phyloP scores from a whole-genome alignment of 2,888 invertebrate species.

The Lithosia quadra region DNA sequence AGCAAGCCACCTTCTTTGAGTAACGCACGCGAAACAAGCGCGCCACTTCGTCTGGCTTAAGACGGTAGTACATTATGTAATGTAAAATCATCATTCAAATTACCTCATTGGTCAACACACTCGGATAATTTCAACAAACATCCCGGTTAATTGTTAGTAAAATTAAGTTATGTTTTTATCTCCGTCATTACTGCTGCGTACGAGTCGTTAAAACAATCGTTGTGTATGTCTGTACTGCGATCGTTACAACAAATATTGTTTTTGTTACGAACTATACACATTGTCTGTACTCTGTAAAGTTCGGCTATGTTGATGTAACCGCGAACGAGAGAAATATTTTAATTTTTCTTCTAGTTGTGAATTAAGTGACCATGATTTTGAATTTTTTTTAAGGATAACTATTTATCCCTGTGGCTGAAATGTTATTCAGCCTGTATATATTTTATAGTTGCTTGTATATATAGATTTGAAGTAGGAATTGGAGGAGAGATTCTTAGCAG shows the following conservation, averaged over 20 bases:
- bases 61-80: background rate
- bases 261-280: conserved; percentile 1
- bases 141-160: conserved; percentile 39
- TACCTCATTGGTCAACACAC: conserved; percentile 24
- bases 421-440: background rate
- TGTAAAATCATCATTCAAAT: background rate
- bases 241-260: conserved; percentile 4
- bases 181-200: background rate
- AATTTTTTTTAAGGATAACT: background rate
- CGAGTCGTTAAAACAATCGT: conserved; percentile 10
- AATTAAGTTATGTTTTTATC: conserved; percentile 50
- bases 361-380: background rate
- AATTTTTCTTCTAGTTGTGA: background rate
- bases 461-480: no score
- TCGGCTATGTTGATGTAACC: background rate
- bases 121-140: conserved; percentile 35
- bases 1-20: background rate
- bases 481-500: no score
- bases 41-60: background rate
- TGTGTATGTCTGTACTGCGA: background rate
- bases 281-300: background rate
- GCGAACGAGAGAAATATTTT: background rate
- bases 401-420: background rate
- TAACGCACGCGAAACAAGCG: background rate
- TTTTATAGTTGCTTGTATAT: no score